A percentile compares a stretch with the other conserved stretches of the same genome.
These are phyloP conservation scores for Ophion costatus DNA, from an alignment of 2,888 invertebrate genomes.

Conservation along the genomic window DNA sequence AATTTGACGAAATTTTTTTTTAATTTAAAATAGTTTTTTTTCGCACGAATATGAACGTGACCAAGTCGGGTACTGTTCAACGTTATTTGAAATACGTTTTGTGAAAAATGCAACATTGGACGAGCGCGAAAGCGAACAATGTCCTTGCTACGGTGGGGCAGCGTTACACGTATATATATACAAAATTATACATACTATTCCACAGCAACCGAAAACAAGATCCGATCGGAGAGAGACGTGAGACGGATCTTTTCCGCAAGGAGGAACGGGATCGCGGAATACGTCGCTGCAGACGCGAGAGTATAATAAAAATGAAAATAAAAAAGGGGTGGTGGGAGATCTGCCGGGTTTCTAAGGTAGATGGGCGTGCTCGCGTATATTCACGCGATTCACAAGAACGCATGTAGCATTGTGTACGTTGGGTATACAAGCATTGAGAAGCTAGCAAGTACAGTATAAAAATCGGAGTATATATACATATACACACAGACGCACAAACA, in stretches of 20 bases:
- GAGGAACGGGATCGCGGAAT: conserved; percentile 22
- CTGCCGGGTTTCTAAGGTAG: conserved; percentile 44
- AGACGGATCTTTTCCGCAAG: conserved; percentile 4
- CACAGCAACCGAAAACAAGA: conserved; percentile 28
- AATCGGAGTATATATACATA: not conserved
- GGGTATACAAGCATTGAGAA: conserved; percentile 30
- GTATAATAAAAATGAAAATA: conserved; percentile 17
- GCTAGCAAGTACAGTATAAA: conserved; percentile 9
- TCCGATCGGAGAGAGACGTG: not conserved
- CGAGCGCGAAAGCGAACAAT: too few species aligned
- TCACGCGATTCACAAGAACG: conserved; percentile 11
- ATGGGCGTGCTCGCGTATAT: conserved; percentile 13
- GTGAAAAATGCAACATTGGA: too few species aligned
- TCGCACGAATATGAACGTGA: too few species aligned
- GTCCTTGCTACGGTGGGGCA: not conserved
- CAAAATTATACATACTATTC: not conserved
- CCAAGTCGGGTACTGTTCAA: too few species aligned
- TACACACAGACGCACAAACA: too few species aligned
- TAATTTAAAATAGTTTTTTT: too few species aligned
- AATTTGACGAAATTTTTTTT: too few species aligned
- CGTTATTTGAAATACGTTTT: too few species aligned
- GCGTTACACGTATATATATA: too few species aligned
- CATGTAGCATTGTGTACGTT: conserved; percentile 24
- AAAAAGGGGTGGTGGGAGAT: conserved; percentile 46
- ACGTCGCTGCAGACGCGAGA: not conserved